These are phyloP conservation scores for Diabrotica undecimpunctata DNA, from an alignment of 1,140 invertebrate genomes.

Conservation along the genomic window DNA sequence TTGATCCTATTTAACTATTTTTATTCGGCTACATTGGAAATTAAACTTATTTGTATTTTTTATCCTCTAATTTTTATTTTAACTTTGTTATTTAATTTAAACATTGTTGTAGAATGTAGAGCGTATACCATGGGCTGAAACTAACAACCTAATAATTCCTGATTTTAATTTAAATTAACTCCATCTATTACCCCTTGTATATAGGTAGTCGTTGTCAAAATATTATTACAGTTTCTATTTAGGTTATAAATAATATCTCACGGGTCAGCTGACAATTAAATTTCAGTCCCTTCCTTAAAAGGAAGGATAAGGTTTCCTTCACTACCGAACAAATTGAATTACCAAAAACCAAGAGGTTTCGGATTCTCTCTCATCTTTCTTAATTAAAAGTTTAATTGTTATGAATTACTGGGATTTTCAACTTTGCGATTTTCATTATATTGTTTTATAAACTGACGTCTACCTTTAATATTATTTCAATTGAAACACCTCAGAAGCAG, in stretches of 20 bases:
- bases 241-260: conserved; percentile 1
- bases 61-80: too few species aligned
- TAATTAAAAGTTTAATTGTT: conserved; percentile 14
- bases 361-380: conserved; percentile 7
- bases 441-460: neutral
- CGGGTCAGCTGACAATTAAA: conserved; percentile 4
- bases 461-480: neutral
- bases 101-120: too few species aligned
- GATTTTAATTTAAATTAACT: too few species aligned
- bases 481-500: neutral
- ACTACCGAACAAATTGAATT: conserved; percentile 15
- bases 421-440: neutral
- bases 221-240: neutral
- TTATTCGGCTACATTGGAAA: too few species aligned
- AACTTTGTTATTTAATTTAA: too few species aligned
- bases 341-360: conserved; percentile 16
- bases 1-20: too few species aligned
- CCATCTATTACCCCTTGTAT: too few species aligned
- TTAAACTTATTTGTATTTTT: too few species aligned
- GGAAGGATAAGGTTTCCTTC: conserved; percentile 8
- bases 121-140: too few species aligned
- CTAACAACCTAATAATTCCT: too few species aligned
- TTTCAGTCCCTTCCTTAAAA: neutral
- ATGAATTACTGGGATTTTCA: conserved; percentile 7
- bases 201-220: too few species aligned